A percentile compares a stretch with the other conserved stretches of the same genome.
Evolutionary conservation across 2,888 invertebrate species (phyloP).

Genomic region (Heliconius cydno): DNA sequence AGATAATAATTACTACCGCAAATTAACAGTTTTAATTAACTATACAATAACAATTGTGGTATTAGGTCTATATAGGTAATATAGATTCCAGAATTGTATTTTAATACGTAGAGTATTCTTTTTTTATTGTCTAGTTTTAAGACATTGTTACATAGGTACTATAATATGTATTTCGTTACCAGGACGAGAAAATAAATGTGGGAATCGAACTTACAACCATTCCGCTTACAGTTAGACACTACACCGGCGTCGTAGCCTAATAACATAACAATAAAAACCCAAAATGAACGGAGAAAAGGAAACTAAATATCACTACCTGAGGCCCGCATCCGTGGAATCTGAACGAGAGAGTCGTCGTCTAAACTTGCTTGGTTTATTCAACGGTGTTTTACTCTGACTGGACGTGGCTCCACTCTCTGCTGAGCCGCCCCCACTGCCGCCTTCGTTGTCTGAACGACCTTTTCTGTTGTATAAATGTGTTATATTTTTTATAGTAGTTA

Average conservation of each 20-base stretch:
- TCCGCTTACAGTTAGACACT: too few species aligned
- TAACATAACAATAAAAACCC: too few species aligned
- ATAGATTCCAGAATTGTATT: not conserved
- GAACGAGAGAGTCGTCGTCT: slow-evolving; percentile 69
- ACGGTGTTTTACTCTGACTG: slow-evolving; percentile 69
- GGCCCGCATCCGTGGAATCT: slow-evolving; percentile 66
- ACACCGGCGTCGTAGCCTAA: too few species aligned
- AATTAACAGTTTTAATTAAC: slow-evolving; percentile 3
- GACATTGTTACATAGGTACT: not conserved
- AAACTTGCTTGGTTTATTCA: slow-evolving; percentile 69
- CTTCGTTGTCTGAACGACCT: slow-evolving; percentile 71
- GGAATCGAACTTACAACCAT: too few species aligned
- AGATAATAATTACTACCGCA: not conserved
- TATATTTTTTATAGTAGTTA: too few species aligned
- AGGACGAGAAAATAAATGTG: too few species aligned
- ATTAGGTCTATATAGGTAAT: not conserved
- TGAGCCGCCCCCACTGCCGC: slow-evolving; percentile 74
- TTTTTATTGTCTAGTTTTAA: not conserved
- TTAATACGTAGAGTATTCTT: not conserved
- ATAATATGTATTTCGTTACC: not conserved
- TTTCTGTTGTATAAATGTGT: slow-evolving; percentile 56
- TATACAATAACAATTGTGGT: not conserved
- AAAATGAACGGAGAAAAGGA: not conserved
- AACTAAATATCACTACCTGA: slow-evolving; percentile 60
- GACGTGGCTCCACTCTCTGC: slow-evolving; percentile 78